phyloP scores from a whole-genome alignment of 2,888 invertebrate genomes.

The Labia minor region DNA sequence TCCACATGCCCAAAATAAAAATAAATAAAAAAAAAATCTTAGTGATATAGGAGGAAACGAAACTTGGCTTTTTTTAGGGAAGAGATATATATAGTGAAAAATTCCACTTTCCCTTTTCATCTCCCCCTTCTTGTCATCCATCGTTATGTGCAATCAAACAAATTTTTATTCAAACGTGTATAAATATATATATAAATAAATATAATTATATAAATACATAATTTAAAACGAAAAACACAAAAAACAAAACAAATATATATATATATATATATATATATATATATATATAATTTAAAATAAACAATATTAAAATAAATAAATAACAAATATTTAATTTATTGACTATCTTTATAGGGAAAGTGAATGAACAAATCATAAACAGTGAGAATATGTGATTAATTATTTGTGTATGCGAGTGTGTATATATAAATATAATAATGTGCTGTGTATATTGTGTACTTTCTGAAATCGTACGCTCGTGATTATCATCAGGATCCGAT shows the following conservation, averaged over 20 bases:
- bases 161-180: neutral
- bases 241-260: neutral
- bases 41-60: neutral
- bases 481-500: neutral
- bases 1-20: no score
- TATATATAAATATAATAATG: neutral
- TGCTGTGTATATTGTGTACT: neutral
- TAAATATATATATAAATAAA: neutral
- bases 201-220: neutral
- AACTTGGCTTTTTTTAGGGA: neutral
- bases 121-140: neutral
- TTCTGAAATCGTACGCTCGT: neutral
- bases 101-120: neutral
- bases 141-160: neutral
- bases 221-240: neutral
- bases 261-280: no score
- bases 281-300: no score
- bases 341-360: no score
- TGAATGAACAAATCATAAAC: no score
- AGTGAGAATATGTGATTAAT: no score
- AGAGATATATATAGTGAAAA: neutral
- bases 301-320: no score
- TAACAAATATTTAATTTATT: no score
- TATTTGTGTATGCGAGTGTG: neutral
- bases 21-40: neutral